These are phyloP conservation scores for Muntiacus muntjak DNA, from an alignment of 2,113 vertebrate genomes.

Conservation along the genomic window DNA sequence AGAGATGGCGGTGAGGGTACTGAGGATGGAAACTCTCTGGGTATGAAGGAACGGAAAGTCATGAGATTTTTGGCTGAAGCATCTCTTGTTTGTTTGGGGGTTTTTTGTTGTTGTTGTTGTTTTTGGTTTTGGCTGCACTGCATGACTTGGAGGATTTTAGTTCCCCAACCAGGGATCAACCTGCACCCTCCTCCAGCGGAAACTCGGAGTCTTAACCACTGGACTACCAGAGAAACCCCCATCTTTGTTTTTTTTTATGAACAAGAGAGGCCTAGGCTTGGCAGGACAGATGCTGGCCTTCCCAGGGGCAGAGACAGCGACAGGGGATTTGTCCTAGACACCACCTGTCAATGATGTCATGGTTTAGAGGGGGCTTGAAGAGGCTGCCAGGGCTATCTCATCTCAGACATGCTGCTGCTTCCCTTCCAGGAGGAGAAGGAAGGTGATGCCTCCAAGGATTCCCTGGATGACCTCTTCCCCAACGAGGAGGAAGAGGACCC, in stretches of 20 bases:
- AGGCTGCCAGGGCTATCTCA: not conserved
- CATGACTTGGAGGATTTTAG: not conserved
- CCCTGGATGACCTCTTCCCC: constrained; percentile 96
- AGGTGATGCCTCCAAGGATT: constrained; percentile 90
- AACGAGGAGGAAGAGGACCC: constrained; percentile 93
- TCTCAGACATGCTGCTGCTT: constrained; percentile 4
- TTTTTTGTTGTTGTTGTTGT: not conserved
- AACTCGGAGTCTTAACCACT: not conserved
- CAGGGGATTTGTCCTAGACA: not conserved
- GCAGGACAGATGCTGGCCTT: not conserved
- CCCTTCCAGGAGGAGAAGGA: constrained; percentile 94
- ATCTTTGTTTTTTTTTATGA: not conserved
- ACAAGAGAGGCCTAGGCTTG: not conserved
- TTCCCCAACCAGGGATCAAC: not conserved
- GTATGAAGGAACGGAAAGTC: not conserved
- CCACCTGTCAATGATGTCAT: not conserved
- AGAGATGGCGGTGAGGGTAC: not conserved
- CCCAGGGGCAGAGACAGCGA: not conserved
- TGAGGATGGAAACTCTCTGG: not conserved
- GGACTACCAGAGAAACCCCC: not conserved
- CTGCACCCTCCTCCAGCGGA: not conserved
- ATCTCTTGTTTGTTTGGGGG: not conserved
- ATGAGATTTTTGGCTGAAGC: not conserved
- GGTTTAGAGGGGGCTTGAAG: not conserved
- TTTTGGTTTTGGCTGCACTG: not conserved